Evolutionary conservation across 2,797 vertebrate species (phyloP).

Genomic region (Gymnodraco acuticeps): DNA sequence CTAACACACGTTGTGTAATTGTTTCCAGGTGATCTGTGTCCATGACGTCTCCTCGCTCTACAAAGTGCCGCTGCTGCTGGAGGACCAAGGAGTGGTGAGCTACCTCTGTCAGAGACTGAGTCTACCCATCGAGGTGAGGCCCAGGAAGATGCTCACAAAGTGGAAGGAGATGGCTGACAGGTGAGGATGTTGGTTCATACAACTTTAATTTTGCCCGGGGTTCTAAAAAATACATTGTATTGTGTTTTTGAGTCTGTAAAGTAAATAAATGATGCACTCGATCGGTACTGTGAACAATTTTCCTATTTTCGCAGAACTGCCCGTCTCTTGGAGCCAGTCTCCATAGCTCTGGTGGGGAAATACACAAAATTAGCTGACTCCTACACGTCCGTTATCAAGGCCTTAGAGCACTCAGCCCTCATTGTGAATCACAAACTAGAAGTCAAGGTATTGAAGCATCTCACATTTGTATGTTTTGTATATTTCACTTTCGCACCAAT

Average conservation of each 20-base stretch:
- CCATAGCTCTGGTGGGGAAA: slow-evolving; percentile 96
- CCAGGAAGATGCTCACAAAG: slow-evolving; percentile 92
- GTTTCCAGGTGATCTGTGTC: slow-evolving; percentile 93
- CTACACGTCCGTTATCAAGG: slow-evolving; percentile 96
- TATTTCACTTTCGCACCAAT: neutral
- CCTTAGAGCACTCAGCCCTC: slow-evolving; percentile 94
- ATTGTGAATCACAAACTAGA: slow-evolving; percentile 96
- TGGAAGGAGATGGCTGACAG: slow-evolving; percentile 98
- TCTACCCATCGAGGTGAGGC: slow-evolving; percentile 88
- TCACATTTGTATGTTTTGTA: slow-evolving; percentile 6
- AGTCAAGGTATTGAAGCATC: slow-evolving; percentile 87
- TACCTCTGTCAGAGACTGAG: slow-evolving; percentile 92
- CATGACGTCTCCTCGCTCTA: slow-evolving; percentile 95
- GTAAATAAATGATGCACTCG: neutral
- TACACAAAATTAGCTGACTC: slow-evolving; percentile 97
- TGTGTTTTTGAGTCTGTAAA: neutral
- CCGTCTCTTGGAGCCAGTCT: slow-evolving; percentile 91
- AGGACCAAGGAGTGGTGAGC: slow-evolving; percentile 93
- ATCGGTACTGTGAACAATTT: neutral
- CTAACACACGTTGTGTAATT: neutral
- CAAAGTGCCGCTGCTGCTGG: slow-evolving; percentile 92
- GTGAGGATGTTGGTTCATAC: slow-evolving; percentile 68
- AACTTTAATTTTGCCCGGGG: too few relatives aligned
- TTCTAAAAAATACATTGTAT: neutral
- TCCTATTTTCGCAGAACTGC: slow-evolving; percentile 86